Evolutionary conservation across 2,888 invertebrate genomes (phyloP).

Genomic region (Poecilus cupreus): DNA sequence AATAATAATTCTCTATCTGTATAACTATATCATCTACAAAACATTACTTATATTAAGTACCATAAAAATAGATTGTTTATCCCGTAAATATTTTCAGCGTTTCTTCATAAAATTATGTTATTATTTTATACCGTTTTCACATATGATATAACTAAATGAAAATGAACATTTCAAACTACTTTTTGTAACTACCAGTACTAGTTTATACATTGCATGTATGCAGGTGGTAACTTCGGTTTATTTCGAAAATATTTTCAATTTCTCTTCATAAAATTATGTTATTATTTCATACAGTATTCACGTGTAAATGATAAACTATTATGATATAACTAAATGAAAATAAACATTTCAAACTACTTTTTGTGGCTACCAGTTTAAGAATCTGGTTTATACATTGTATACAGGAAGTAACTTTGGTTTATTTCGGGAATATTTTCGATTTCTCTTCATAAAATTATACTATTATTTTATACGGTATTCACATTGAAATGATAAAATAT

Average conservation of each 20-base stretch:
- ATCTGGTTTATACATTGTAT: too few species aligned
- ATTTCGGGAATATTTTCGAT: background rate
- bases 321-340: too few species aligned
- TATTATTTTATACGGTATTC: conserved; percentile 14
- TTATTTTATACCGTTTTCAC: too few species aligned
- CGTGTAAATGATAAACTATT: background rate
- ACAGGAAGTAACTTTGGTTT: background rate
- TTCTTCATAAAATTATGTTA: too few species aligned
- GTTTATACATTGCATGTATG: too few species aligned
- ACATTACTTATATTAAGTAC: background rate
- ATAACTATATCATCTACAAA: background rate
- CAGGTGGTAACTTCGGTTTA: background rate
- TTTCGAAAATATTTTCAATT: background rate
- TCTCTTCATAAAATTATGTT: background rate
- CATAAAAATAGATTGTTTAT: background rate
- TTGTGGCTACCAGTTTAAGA: too few species aligned
- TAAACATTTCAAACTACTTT: too few species aligned
- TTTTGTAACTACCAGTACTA: too few species aligned
- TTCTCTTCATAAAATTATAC: background rate
- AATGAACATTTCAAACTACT: too few species aligned
- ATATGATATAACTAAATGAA: too few species aligned
- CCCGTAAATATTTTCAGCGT: too few species aligned
- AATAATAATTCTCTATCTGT: background rate
- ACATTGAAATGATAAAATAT: conserved; percentile 1
- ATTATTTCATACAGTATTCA: conserved; percentile 11